phyloP scores from a whole-genome alignment of 2,797 vertebrate species.

The Tokudaia tokunoshimensis region DNA sequence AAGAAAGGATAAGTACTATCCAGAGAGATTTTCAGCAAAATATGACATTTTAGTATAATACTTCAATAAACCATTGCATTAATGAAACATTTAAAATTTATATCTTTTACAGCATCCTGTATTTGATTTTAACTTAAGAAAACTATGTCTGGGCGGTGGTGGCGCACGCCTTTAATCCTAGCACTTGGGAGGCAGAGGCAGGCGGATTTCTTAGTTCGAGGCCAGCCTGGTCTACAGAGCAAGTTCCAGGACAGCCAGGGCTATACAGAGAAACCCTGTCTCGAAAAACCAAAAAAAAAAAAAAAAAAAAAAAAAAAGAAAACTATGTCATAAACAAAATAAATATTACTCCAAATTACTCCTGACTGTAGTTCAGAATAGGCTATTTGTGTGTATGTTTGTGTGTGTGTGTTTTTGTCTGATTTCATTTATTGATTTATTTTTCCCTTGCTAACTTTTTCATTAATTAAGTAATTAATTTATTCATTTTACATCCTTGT shows the following conservation, averaged over 20 bases:
- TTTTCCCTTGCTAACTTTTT: neutral
- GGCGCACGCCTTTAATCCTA: no score
- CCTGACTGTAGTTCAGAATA: neutral
- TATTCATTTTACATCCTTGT: neutral
- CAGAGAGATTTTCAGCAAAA: neutral
- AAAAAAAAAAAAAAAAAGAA: slow-evolving; percentile 51
- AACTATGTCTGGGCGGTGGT: no score
- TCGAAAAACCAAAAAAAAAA: no score
- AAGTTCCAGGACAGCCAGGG: no score
- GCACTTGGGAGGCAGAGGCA: no score
- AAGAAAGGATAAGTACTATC: neutral
- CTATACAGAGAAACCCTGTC: no score
- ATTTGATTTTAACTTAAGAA: slow-evolving; percentile 38
- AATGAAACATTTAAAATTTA: neutral
- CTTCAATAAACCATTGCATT: neutral
- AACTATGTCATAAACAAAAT: neutral
- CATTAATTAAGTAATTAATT: neutral
- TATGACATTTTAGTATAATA: neutral
- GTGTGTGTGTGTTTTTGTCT: neutral
- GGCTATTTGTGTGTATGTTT: neutral
- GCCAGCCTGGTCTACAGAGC: no score
- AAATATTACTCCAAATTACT: neutral
- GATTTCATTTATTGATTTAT: neutral
- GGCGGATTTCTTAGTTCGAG: no score
- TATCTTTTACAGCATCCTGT: neutral